Conservation (phyloP, 2,797 vertebrate genomes). For the Scolopax rusticola region DNA sequence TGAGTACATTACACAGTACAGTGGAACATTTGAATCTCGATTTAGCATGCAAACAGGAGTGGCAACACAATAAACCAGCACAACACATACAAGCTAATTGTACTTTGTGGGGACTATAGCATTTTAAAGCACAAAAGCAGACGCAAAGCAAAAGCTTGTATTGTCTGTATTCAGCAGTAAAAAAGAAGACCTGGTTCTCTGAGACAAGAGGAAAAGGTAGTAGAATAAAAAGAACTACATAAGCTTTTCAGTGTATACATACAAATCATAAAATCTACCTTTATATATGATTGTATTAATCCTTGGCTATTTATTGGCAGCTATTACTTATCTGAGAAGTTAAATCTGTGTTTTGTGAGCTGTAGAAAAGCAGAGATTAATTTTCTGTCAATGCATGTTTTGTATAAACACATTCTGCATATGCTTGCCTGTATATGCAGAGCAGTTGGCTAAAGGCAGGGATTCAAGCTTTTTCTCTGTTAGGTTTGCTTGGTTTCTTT, state of each 20-base stretch:
- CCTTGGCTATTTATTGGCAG: neutral
- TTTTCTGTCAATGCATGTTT: slow-evolving; percentile 7
- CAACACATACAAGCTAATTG: neutral
- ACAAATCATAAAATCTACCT: neutral
- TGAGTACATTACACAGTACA: neutral
- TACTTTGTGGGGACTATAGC: neutral
- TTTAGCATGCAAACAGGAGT: neutral
- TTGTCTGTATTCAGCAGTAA: neutral
- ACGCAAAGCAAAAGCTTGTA: neutral
- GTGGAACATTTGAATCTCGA: neutral
- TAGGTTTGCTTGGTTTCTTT: neutral
- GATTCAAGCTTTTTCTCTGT: neutral
- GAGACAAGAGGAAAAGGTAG: neutral
- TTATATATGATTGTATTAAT: neutral
- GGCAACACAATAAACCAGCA: neutral
- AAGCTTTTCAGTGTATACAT: neutral
- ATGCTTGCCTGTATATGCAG: neutral
- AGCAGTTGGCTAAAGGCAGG: neutral
- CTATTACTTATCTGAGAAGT: neutral
- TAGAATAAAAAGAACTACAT: neutral
- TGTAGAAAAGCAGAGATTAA: neutral
- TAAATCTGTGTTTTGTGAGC: slow-evolving; percentile 8
- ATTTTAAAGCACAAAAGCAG: neutral
- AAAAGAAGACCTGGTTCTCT: neutral
- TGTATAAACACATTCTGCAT: neutral